Base-by-base conservation (phyloP, 2,113 vertebrate species). In the Monopterus albus region DNA sequence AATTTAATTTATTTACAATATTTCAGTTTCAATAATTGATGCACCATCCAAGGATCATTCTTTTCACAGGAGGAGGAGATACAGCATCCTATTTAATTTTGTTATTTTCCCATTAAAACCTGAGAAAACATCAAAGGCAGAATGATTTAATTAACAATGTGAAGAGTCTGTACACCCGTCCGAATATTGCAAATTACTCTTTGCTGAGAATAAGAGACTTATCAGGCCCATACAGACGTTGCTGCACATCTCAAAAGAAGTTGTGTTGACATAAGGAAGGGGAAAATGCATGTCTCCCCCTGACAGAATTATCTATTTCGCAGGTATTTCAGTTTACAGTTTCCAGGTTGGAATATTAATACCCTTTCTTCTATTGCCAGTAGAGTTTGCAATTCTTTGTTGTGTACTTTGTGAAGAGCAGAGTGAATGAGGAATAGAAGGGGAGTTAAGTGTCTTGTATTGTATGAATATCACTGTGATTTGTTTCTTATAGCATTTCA, bases 71-170 rank as follows among this genome's bases (percentile, higher is more conserved):
- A 47, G 73, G 66, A 57, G 64, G 63, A 87, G 83, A 86, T n/a
- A n/a, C 87, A 83, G 78, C 83, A 77, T 84, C 78, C 87, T 78
- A 55, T 79, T 93, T 87, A 86, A 88, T 92, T 89, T 76, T 79
- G 85, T 86, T 87, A 72, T 87, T 91, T 85, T 88, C 87, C 87
- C 82, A 91, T 92, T 91, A 91, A 92, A 90, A 90, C 84, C 75
- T 79, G 82, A 86, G 73, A 82, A 89, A 91, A 93, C 90, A 92
- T 93, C 92, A 94, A 93, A 93, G 89, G 86, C 71, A 67, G 79
- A 88, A 91, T 91, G 86, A 93, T 93, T 94, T 92, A 94, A 93
- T 94, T 94, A 93, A 90, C 90, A 91, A 91, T 90, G 87, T 87
- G 86, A 80, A 89, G 86, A 91, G 90, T 79, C 79, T 87, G 88